phyloP scores from a whole-genome alignment of 2,888 invertebrate genomes.

The Caenorhabditis plicata region DNA sequence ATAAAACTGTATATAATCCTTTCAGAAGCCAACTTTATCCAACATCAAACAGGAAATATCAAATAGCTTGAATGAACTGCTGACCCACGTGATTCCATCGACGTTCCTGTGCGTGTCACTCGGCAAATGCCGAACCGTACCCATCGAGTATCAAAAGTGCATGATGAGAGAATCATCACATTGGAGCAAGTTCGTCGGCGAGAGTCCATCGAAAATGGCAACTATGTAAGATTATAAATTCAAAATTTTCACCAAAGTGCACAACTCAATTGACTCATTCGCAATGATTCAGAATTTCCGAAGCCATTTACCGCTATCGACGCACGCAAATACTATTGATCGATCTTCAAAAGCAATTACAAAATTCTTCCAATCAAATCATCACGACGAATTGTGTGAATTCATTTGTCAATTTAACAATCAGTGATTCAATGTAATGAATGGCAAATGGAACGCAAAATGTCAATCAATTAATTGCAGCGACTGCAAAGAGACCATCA shows the following conservation, averaged over 20 bases:
- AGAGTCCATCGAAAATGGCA: conserved; percentile 17
- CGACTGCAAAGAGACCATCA: too few relatives aligned
- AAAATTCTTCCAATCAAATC: conserved; percentile 13
- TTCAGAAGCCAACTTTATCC: conserved; percentile 11
- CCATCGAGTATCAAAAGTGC: conserved; percentile 15
- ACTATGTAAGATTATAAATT: conserved; percentile 7
- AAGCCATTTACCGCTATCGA: conserved; percentile 20
- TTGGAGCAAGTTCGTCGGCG: conserved; percentile 19
- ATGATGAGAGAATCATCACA: conserved; percentile 10
- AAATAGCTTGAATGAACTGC: conserved; percentile 9
- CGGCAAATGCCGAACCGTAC: conserved; percentile 22
- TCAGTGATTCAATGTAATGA: conserved; percentile 10
- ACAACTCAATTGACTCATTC: too few relatives aligned
- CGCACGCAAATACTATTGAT: conserved; percentile 11
- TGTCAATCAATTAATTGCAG: too few relatives aligned
- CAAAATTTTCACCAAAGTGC: not conserved
- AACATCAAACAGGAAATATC: conserved; percentile 16
- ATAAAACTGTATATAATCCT: not conserved
- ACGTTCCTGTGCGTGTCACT: conserved; percentile 22
- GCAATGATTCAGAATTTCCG: conserved; percentile 13
- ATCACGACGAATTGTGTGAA: conserved; percentile 11
- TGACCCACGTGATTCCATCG: conserved; percentile 6
- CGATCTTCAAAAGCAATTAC: conserved; percentile 22
- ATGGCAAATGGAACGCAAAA: too few relatives aligned
- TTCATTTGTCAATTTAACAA: conserved; percentile 7